Percentiles rank a stretch among this genome's conserved stretches.
These are phyloP conservation scores for Ectropis grisescens DNA, from an alignment of 1,140 invertebrate species.

Conservation along the genomic window DNA sequence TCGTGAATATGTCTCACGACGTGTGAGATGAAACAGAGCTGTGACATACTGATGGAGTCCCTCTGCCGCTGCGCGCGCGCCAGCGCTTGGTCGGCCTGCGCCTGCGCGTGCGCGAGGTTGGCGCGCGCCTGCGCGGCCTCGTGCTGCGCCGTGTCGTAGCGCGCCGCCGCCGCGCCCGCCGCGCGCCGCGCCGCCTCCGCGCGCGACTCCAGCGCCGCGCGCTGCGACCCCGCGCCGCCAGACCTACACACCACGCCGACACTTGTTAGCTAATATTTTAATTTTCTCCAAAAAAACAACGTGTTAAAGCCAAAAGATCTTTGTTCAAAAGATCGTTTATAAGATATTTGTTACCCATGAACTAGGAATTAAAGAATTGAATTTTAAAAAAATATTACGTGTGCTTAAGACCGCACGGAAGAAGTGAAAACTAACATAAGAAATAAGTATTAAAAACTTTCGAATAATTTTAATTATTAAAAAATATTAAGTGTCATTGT, in stretches of 20 bases:
- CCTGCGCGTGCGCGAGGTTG: constrained; percentile 16
- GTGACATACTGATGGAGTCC: constrained; percentile 15
- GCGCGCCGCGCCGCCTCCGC: constrained; percentile 9
- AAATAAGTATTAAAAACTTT: no score
- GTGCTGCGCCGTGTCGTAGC: constrained; percentile 29
- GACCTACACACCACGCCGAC: constrained; percentile 14
- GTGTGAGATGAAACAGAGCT: background rate
- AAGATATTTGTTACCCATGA: no score
- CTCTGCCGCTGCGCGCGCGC: constrained; percentile 11
- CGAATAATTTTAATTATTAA: no score
- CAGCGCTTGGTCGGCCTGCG: constrained; percentile 14
- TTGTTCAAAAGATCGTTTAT: no score
- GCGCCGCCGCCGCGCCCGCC: constrained; percentile 22
- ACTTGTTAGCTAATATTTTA: no score
- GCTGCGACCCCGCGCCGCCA: constrained; percentile 15
- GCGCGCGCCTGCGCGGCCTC: constrained; percentile 24
- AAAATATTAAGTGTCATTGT: no score
- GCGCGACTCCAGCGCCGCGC: constrained; percentile 15
- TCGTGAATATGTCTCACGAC: no score
- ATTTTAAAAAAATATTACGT: no score
- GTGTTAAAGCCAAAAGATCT: no score
- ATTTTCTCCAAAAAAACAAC: background rate
- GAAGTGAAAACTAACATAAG: no score
- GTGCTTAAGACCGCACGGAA: no score
- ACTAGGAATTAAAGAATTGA: no score